Conservation (phyloP, 1,140 invertebrate genomes). For the Drosophila erecta region DNA sequence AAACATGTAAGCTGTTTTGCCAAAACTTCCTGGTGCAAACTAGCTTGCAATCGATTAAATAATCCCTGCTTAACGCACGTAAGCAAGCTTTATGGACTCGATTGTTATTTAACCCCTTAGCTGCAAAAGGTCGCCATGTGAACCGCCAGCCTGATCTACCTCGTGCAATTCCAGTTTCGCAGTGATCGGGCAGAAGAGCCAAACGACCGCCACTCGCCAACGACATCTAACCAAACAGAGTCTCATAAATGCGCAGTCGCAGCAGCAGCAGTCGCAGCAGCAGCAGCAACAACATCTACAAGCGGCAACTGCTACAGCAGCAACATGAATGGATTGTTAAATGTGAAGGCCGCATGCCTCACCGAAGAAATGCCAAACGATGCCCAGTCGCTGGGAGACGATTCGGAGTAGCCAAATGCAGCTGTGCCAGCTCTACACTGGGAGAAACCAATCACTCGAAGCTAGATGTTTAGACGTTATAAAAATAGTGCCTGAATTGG, state of each 20-base stretch:
- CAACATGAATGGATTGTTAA: constrained; percentile 53
- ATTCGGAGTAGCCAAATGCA: constrained; percentile 36
- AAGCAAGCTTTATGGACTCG: neutral
- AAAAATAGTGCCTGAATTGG: too few species aligned
- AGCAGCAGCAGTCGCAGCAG: constrained; percentile 42
- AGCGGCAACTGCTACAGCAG: constrained; percentile 28
- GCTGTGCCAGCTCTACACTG: constrained; percentile 12
- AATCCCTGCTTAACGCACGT: neutral
- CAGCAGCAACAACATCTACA: constrained; percentile 7
- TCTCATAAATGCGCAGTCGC: constrained; percentile 75
- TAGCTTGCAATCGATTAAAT: neutral
- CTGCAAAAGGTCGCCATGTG: constrained; percentile 23
- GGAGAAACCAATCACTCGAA: constrained; percentile 5
- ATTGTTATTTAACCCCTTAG: constrained; percentile 28
- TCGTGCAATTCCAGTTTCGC: constrained; percentile 28
- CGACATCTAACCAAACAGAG: constrained; percentile 35
- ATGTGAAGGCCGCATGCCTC: constrained; percentile 46
- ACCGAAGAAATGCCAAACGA: constrained; percentile 58
- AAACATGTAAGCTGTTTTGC: constrained; percentile 3
- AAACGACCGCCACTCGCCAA: constrained; percentile 8
- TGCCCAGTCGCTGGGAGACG: constrained; percentile 39
- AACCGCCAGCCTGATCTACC: constrained; percentile 29
- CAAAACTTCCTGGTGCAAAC: constrained; percentile 13
- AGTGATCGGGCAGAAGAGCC: constrained; percentile 37
- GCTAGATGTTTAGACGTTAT: neutral